Percentiles rank a stretch among this genome's conserved stretches.
Evolutionary conservation across 2,797 vertebrate genomes (phyloP).

Genomic region (Lepus townsendii): DNA sequence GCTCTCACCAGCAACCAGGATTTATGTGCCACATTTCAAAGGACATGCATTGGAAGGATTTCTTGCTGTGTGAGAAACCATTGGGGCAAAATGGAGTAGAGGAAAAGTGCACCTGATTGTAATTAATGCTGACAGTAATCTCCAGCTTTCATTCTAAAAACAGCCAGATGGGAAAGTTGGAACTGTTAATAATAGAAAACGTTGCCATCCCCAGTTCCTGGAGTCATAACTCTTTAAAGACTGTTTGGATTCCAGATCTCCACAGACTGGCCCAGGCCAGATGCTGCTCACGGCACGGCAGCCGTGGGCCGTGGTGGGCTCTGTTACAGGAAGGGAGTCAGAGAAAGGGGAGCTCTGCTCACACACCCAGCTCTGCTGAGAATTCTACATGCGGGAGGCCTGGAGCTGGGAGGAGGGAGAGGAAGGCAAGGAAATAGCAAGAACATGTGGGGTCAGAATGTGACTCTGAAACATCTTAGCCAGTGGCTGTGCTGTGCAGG

Average conservation of each 20-base stretch:
- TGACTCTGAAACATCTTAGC: not conserved
- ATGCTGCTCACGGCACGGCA: slow-evolving; percentile 73
- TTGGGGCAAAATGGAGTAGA: slow-evolving; percentile 75
- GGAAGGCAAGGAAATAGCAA: not conserved
- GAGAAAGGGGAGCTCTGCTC: slow-evolving; percentile 65
- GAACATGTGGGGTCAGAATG: not conserved
- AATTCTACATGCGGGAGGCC: slow-evolving; percentile 1
- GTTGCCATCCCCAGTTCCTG: slow-evolving; percentile 82
- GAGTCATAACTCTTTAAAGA: slow-evolving; percentile 85
- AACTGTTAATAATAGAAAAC: slow-evolving; percentile 87
- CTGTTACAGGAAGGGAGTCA: slow-evolving; percentile 40
- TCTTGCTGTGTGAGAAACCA: slow-evolving; percentile 81
- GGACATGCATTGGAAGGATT: slow-evolving; percentile 77
- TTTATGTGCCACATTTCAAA: slow-evolving; percentile 79
- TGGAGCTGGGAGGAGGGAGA: not conserved
- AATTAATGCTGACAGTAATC: slow-evolving; percentile 89
- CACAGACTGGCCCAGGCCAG: slow-evolving; percentile 82
- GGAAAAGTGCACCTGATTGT: slow-evolving; percentile 86
- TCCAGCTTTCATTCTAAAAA: slow-evolving; percentile 87
- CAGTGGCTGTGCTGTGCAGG: not conserved
- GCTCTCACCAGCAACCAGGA: slow-evolving; percentile 77
- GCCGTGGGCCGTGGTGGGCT: slow-evolving; percentile 51
- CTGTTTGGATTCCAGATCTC: slow-evolving; percentile 87
- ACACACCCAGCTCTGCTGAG: slow-evolving; percentile 1
- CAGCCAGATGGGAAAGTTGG: slow-evolving; percentile 89